Base-by-base conservation (phyloP, 2,888 invertebrate genomes). In the Lasioglossum villosulum region DNA sequence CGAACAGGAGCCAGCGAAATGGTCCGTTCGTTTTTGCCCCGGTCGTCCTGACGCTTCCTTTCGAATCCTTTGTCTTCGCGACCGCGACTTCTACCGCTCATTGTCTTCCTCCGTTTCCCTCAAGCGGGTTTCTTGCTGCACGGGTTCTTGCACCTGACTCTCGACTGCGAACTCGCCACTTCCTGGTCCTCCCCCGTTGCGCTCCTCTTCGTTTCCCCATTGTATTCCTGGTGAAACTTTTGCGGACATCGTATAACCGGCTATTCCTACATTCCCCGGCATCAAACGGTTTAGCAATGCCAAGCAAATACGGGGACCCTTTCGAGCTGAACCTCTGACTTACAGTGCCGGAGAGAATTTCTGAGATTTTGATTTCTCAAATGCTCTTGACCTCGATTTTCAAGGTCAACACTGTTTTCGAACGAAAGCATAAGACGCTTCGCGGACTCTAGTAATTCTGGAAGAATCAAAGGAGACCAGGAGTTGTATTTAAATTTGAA, bases 11-110 rank as follows among this genome's bases (percentile, higher is more conserved):
- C 68, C 59, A 59, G 71, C 52, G 75, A 52, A 78, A 82, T 78
- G 59, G 71, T 71, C 16, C 75, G 45, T 39, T 71, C 71, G 82
- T 82, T 82, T 84, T 82, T 84, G 78, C 74, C 59, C 19, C 56
- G 52, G 70, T 71, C 73, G 82, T 82, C 84, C 48, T 42, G 42
- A 48, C 79, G 63, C 42, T 82, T 75, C 84, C 78, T 75, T 75
- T 78, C 78, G 78, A 72, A 82, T 78, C 82, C 82, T 84, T 84
- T 84, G 78, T 84, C 66, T 34, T 75, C 23, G 72, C 48, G 68
- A 48, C 78, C 84, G 68, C 75, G 70, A 79, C 83, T 79, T 83
- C 72, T 79, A 48, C 27, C 14, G 59, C 72, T 78, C 85, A 83
- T 85, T 85, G 85, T 85, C 84, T 76, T 68, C 74, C 73, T 27